Conservation (phyloP, 23 tunicate genomes). For the Trididemnum clinides region DNA sequence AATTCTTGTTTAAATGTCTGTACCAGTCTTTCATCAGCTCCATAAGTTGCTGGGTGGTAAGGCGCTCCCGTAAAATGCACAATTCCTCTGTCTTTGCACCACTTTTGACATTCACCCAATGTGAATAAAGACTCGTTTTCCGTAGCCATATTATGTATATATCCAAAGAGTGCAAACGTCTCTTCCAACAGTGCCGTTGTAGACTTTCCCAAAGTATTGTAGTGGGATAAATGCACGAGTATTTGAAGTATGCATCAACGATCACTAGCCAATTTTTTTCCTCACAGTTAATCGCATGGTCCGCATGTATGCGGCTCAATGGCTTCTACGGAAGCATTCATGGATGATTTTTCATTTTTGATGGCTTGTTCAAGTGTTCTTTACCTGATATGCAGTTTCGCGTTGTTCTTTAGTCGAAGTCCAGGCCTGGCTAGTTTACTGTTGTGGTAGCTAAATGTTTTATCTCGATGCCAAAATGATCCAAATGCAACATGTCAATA, state of each 20-base stretch:
- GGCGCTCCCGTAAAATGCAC: conserved; percentile 5
- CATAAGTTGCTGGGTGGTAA: background rate
- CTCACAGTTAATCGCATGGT: conserved; percentile 6
- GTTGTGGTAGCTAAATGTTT: background rate
- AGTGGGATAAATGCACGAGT: background rate
- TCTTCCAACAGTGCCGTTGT: too few relatives aligned
- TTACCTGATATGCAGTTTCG: background rate
- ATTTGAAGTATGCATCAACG: conserved; percentile 32
- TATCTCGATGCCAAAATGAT: conserved; percentile 10
- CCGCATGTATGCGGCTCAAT: conserved; percentile 16
- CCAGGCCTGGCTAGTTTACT: background rate
- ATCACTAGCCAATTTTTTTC: conserved; percentile 20
- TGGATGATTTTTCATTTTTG: background rate
- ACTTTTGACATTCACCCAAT: background rate
- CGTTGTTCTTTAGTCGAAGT: background rate
- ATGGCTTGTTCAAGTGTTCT: background rate
- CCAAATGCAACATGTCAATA: conserved; percentile 3
- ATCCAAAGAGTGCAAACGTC: background rate
- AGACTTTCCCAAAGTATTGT: background rate
- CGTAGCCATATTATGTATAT: background rate
- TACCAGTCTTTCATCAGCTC: background rate
- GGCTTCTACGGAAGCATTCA: conserved; percentile 34
- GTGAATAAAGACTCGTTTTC: background rate
- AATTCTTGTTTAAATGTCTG: background rate
- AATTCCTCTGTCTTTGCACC: background rate